These are phyloP conservation scores for Cisticola juncidis DNA, from an alignment of 2,113 vertebrate species.

Conservation along the genomic window DNA sequence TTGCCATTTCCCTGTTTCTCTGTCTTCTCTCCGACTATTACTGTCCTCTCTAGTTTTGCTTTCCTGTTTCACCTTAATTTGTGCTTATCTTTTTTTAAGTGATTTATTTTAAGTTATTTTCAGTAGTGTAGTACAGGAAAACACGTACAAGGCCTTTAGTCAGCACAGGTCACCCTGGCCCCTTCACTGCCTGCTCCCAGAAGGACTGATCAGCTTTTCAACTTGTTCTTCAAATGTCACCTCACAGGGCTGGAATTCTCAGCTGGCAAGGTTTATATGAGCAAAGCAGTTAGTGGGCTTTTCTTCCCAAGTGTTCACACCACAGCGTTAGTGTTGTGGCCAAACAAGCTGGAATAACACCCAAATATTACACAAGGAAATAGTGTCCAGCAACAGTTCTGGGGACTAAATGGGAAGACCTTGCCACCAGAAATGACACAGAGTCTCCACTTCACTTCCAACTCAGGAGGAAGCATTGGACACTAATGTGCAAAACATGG, in stretches of 20 bases:
- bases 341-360: not conserved
- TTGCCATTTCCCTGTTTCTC: not conserved
- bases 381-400: not conserved
- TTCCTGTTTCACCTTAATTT: not conserved
- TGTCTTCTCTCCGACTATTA: not conserved
- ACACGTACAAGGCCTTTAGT: not conserved
- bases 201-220: not conserved
- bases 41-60: not conserved
- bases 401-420: not conserved
- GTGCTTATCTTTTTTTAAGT: too few relatives aligned
- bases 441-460: not conserved
- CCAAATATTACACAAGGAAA: not conserved
- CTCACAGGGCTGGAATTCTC: not conserved
- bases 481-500: not conserved
- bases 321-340: not conserved
- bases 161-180: not conserved
- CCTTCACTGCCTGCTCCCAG: not conserved
- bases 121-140: not conserved
- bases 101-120: not conserved
- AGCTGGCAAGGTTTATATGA: not conserved
- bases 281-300: not conserved
- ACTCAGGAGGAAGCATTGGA: not conserved
- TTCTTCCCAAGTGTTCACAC: not conserved
- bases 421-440: not conserved
- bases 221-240: not conserved